Percentiles rank a stretch among this genome's conserved stretches.
Conservation (phyloP, 2,888 invertebrate genomes). For the Lepidochrysops patricia region DNA sequence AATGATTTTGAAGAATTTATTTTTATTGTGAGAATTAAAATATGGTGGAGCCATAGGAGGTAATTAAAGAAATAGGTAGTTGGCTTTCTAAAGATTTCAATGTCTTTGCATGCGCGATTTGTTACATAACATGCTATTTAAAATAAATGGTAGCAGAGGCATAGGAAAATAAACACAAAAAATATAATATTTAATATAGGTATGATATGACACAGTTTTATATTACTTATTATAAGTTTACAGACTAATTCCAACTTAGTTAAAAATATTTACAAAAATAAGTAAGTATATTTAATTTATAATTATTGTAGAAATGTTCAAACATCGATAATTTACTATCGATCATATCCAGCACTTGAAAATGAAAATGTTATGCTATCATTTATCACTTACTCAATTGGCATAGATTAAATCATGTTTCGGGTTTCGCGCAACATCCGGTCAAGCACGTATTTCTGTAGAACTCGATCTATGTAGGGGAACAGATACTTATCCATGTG, state of each 20-base stretch:
- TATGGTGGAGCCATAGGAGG: too few relatives aligned
- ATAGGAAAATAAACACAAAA: not conserved
- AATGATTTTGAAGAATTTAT: too few relatives aligned
- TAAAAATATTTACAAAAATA: not conserved
- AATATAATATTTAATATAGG: not conserved
- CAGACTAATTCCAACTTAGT: too few relatives aligned
- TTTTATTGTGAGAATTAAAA: too few relatives aligned
- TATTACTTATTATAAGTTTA: too few relatives aligned
- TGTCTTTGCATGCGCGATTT: not conserved
- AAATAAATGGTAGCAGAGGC: not conserved
- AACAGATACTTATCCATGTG: slow-evolving; percentile 34
- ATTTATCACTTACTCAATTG: not conserved
- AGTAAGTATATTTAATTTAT: not conserved
- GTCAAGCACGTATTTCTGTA: slow-evolving; percentile 21
- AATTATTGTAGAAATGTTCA: too few relatives aligned
- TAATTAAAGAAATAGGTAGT: too few relatives aligned
- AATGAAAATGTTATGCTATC: not conserved
- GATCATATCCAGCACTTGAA: not conserved
- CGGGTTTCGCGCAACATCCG: not conserved
- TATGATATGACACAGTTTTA: not conserved
- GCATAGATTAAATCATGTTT: not conserved
- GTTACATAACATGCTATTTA: not conserved
- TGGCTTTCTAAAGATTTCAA: not conserved
- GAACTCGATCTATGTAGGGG: slow-evolving; percentile 29
- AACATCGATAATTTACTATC: not conserved